Evolutionary conservation across 2,888 invertebrate genomes (phyloP).

Genomic region (Oegoconia quadripuncta): DNA sequence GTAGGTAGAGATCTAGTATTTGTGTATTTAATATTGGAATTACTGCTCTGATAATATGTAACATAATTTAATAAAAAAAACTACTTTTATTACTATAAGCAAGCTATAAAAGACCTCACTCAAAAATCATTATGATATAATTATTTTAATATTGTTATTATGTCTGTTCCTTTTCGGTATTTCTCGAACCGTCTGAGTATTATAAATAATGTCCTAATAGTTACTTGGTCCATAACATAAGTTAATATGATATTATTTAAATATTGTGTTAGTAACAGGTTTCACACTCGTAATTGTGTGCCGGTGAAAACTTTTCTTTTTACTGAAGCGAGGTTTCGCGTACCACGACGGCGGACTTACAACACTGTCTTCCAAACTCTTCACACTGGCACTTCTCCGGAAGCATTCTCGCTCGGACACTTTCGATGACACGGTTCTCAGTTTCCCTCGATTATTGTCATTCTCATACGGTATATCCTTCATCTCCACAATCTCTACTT

Average conservation of each 20-base stretch:
- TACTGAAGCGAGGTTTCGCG: constrained; percentile 72
- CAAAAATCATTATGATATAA: too few relatives aligned
- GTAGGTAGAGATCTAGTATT: too few relatives aligned
- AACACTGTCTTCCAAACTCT: constrained; percentile 55
- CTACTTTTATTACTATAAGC: too few relatives aligned
- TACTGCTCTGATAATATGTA: too few relatives aligned
- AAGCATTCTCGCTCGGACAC: constrained; percentile 52
- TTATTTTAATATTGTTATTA: too few relatives aligned
- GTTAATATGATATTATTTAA: background rate
- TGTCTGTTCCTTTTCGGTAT: too few relatives aligned
- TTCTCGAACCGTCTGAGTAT: too few relatives aligned
- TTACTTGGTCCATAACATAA: background rate
- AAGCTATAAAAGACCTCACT: too few relatives aligned
- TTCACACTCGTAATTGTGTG: constrained; percentile 49
- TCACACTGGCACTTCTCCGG: constrained; percentile 55
- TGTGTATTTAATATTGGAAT: too few relatives aligned
- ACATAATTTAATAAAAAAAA: too few relatives aligned
- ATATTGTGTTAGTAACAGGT: constrained; percentile 10
- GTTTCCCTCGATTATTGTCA: constrained; percentile 27
- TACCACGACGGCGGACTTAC: constrained; percentile 75
- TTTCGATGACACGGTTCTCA: constrained; percentile 55
- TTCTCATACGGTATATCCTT: constrained; percentile 62
- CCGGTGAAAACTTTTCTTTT: constrained; percentile 66
- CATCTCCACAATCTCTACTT: constrained; percentile 77
- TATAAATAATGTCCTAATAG: too few relatives aligned